Evolutionary conservation across 2,888 invertebrate species (phyloP).

Genomic region (Epicampocera succincta): DNA sequence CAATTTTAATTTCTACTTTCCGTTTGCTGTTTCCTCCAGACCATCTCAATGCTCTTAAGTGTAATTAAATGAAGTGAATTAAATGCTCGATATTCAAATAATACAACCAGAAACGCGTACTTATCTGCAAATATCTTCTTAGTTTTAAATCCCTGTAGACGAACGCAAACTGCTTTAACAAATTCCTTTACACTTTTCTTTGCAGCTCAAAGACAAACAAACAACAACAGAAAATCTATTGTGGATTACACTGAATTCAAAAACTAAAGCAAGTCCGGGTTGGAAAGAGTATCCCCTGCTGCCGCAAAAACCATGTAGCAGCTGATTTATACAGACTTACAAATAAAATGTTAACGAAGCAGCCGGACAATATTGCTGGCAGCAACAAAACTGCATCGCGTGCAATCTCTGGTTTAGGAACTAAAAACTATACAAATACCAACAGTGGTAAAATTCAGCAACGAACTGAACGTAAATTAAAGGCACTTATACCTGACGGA

Average conservation of each 20-base stretch:
- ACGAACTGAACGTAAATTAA: constrained; percentile 43
- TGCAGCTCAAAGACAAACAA: constrained; percentile 12
- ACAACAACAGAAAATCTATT: neutral
- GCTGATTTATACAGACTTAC: constrained; percentile 31
- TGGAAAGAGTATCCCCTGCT: neutral
- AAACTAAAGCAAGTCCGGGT: neutral
- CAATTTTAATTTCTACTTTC: too few species aligned
- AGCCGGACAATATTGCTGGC: constrained; percentile 61
- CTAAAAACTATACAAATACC: constrained; percentile 26
- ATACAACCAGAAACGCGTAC: too few species aligned
- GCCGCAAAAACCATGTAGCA: neutral
- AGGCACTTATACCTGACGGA: constrained; percentile 42
- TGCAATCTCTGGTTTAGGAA: constrained; percentile 57
- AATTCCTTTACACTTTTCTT: neutral
- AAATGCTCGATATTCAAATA: too few species aligned
- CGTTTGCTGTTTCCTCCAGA: too few species aligned
- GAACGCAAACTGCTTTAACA: neutral
- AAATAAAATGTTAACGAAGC: constrained; percentile 66
- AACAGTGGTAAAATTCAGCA: constrained; percentile 26
- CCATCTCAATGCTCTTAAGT: too few species aligned
- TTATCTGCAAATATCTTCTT: too few species aligned
- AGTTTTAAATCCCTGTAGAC: too few species aligned
- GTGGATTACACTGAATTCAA: constrained; percentile 19
- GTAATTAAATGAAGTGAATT: too few species aligned
- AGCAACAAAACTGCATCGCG: constrained; percentile 70